phyloP scores from a whole-genome alignment of 2,797 vertebrate genomes.

The Bryconaethiops microstoma region DNA sequence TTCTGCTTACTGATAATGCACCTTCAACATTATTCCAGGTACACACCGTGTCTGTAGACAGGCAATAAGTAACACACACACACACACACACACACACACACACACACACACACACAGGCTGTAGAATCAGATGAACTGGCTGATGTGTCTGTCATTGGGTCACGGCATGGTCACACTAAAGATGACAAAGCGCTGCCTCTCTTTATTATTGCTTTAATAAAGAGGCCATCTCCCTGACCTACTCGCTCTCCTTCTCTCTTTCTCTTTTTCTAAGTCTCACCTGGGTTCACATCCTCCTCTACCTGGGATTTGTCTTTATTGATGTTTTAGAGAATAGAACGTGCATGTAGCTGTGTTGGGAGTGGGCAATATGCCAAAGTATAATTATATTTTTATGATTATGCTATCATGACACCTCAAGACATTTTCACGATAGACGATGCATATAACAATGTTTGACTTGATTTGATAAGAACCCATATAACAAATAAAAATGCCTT shows the following conservation, averaged over 20 bases:
- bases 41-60: constrained; percentile 38
- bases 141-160: constrained; percentile 11
- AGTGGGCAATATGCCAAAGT: neutral
- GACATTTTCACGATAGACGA: too few species aligned
- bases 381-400: neutral
- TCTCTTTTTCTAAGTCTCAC: neutral
- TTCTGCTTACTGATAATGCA: constrained; percentile 38
- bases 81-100: constrained; percentile 18
- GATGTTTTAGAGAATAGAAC: neutral
- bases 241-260: constrained; percentile 6
- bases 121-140: constrained; percentile 29
- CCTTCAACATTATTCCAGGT: constrained; percentile 22
- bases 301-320: neutral
- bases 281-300: neutral
- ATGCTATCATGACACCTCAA: too few species aligned
- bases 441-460: too few species aligned
- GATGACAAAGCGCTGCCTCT: constrained; percentile 33
- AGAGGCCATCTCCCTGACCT: constrained; percentile 20
- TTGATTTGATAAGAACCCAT: too few species aligned
- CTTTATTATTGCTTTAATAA: constrained; percentile 43
- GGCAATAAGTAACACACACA: constrained; percentile 37
- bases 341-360: neutral
- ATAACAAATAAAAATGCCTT: too few species aligned
- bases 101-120: constrained; percentile 7
- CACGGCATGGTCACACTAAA: constrained; percentile 41